Conservation (phyloP, 2,113 vertebrate species). For the Ochotona curzoniae region DNA sequence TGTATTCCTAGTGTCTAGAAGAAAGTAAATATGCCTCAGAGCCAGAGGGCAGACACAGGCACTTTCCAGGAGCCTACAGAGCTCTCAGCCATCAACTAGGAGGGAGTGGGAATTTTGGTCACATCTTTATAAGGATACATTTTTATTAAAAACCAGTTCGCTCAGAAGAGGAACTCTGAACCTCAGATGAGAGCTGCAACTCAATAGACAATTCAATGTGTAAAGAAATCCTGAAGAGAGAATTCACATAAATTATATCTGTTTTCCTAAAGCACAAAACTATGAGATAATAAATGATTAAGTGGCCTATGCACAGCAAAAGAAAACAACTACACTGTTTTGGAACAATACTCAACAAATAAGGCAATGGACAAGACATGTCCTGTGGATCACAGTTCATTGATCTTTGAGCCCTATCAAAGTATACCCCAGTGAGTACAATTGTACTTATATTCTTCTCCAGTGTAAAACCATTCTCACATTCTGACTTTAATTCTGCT, state of each 20-base stretch:
- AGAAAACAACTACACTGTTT: neutral
- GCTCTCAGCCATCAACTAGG: neutral
- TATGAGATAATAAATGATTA: neutral
- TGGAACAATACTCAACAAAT: slow-evolving; percentile 38
- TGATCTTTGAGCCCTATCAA: neutral
- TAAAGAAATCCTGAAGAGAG: neutral
- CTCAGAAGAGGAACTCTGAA: neutral
- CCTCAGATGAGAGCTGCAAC: neutral
- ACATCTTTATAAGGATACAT: neutral
- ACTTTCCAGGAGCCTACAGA: neutral
- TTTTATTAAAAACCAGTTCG: neutral
- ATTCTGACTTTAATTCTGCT: neutral
- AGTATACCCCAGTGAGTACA: neutral
- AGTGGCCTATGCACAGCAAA: neutral
- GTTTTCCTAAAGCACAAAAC: neutral
- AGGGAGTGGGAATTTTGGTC: neutral
- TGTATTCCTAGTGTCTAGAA: neutral
- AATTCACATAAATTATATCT: neutral
- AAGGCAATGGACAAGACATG: neutral
- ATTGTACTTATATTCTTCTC: neutral
- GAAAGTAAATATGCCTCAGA: neutral
- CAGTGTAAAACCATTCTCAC: neutral
- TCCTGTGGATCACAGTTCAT: neutral
- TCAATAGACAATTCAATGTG: neutral
- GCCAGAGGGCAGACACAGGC: neutral